Percentiles rank a stretch among this genome's conserved stretches.
phyloP scores from a whole-genome alignment of 2,797 vertebrate genomes.

The Oryzias dopingdopingensis region DNA sequence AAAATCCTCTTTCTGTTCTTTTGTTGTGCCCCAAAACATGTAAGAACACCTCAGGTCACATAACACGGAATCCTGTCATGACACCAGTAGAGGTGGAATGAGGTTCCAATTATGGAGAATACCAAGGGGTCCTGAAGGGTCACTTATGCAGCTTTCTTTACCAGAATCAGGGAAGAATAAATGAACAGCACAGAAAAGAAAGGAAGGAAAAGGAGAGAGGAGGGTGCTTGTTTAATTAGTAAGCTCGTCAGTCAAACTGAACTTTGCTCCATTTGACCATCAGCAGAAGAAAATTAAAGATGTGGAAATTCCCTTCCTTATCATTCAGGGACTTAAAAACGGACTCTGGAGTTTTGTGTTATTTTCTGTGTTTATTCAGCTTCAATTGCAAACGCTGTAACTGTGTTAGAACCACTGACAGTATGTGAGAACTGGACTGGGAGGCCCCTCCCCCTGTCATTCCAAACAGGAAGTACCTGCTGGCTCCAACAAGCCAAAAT shows the following conservation, averaged over 20 bases:
- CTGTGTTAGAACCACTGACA: no score
- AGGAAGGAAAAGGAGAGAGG: conserved; percentile 19
- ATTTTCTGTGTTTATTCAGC: no score
- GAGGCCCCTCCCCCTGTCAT: no score
- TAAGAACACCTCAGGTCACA: neutral
- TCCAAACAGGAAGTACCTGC: no score
- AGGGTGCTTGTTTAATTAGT: conserved; percentile 28
- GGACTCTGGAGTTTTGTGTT: no score
- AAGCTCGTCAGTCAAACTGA: conserved; percentile 40
- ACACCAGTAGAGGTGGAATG: conserved; percentile 3
- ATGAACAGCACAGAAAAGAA: conserved; percentile 13
- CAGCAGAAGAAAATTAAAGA: neutral
- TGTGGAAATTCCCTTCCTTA: no score
- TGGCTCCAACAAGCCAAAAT: no score
- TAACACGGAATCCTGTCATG: conserved; percentile 1
- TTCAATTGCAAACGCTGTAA: no score
- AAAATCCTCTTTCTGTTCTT: no score
- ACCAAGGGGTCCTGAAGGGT: neutral
- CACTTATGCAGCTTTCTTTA: conserved; percentile 18
- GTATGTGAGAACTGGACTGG: no score
- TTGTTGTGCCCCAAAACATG: no score
- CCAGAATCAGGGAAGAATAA: conserved; percentile 22
- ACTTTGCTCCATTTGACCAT: conserved; percentile 56
- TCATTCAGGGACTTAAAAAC: no score
- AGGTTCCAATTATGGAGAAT: neutral